These are phyloP conservation scores for Cryptocephalus primarius DNA, from an alignment of 2,888 invertebrate genomes.

Conservation along the genomic window DNA sequence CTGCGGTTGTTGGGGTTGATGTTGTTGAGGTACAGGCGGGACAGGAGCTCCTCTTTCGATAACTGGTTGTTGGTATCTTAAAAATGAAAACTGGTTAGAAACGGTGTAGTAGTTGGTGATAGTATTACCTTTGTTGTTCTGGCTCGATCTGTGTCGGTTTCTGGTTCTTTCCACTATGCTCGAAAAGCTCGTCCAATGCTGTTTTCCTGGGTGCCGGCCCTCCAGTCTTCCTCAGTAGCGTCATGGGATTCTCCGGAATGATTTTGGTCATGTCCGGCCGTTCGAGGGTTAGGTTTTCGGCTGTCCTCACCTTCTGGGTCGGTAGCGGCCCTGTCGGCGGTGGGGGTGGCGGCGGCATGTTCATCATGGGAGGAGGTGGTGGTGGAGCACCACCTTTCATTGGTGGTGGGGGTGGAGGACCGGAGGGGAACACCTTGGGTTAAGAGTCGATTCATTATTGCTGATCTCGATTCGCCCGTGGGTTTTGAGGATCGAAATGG, in stretches of 20 bases:
- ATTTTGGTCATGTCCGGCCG: conserved; percentile 58
- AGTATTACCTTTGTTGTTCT: background rate
- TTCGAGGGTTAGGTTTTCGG: conserved; percentile 41
- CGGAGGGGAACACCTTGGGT: conserved; percentile 34
- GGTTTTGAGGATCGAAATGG: too few species aligned
- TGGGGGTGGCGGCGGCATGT: conserved; percentile 38
- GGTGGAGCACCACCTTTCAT: conserved; percentile 23
- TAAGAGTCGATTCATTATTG: too few species aligned
- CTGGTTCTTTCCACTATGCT: conserved; percentile 9
- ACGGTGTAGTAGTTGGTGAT: background rate
- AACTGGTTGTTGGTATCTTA: conserved; percentile 34
- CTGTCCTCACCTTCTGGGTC: conserved; percentile 37
- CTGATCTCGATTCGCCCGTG: too few species aligned
- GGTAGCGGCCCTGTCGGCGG: conserved; percentile 49
- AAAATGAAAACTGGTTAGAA: background rate
- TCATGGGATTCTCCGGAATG: conserved; percentile 63
- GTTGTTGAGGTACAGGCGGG: conserved; percentile 19
- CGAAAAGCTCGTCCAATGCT: conserved; percentile 26
- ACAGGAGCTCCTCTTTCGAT: conserved; percentile 13
- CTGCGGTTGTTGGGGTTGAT: conserved; percentile 8
- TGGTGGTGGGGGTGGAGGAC: conserved; percentile 27
- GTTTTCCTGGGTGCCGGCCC: conserved; percentile 40
- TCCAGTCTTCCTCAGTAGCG: conserved; percentile 55
- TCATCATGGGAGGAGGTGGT: conserved; percentile 44
- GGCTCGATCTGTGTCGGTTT: conserved; percentile 6